Evolutionary conservation across 2,797 vertebrate genomes (phyloP).

Genomic region (Glossophaga mutica): DNA sequence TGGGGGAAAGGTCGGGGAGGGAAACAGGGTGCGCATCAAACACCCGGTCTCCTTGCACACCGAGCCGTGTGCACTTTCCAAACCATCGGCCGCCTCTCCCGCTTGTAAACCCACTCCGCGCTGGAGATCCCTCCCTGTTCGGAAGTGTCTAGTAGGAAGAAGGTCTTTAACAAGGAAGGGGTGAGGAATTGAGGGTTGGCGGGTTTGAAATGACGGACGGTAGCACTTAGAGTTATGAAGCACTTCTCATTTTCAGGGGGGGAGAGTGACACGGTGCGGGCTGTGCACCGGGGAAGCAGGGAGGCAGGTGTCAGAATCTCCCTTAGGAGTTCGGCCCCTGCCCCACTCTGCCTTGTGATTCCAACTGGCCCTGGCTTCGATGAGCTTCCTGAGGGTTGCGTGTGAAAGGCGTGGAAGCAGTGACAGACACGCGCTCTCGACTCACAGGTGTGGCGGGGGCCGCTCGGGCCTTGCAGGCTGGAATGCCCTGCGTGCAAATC

Average conservation of each 20-base stretch:
- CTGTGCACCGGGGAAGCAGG: background rate
- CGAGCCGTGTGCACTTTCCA: background rate
- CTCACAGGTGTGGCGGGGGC: background rate
- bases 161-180: background rate
- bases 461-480: accelerated
- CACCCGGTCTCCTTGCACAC: background rate
- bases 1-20: background rate
- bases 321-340: background rate
- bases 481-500: background rate
- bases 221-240: background rate
- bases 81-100: background rate
- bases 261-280: background rate
- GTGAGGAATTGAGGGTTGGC: background rate
- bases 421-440: background rate
- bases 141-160: background rate
- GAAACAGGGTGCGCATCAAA: background rate
- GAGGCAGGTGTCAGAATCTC: background rate
- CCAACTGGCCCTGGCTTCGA: background rate
- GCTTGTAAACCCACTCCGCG: background rate
- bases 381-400: background rate
- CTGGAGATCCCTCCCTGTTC: background rate
- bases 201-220: background rate
- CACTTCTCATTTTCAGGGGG: background rate
- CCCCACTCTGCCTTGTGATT: accelerated
- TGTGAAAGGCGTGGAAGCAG: background rate